Percentiles rank a stretch among this genome's conserved stretches.
phyloP scores from a whole-genome alignment of 2,888 invertebrate species.

The Conus canariensis region DNA sequence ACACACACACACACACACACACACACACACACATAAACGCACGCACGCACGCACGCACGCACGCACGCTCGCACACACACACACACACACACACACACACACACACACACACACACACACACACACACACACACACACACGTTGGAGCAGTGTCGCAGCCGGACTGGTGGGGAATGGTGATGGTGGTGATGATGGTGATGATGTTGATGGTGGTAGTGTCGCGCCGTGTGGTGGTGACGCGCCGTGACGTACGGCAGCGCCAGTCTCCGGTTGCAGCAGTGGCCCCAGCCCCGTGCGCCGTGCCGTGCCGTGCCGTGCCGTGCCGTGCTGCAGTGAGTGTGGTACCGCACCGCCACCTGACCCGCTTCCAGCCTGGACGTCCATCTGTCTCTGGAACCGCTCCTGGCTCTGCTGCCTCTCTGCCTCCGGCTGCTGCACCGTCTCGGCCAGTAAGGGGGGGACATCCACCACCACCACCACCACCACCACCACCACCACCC shows the following conservation, averaged over 20 bases:
- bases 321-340: not conserved
- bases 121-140: too few species aligned
- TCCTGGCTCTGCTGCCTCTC: not conserved
- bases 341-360: not conserved
- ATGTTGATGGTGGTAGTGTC: not conserved
- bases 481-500: not conserved
- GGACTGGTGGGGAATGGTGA: not conserved
- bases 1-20: not conserved
- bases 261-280: not conserved
- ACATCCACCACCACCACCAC: not conserved
- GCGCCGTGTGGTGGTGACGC: not conserved
- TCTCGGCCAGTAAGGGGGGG: not conserved
- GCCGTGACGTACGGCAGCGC: not conserved
- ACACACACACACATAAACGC: not conserved
- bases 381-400: not conserved
- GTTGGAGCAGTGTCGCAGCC: not conserved
- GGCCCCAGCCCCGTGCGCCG: slow-evolving; percentile 1
- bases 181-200: not conserved
- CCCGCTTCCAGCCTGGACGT: not conserved
- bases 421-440: not conserved
- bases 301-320: not conserved
- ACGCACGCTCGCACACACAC: not conserved
- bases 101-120: too few species aligned
- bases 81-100: too few species aligned
- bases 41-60: not conserved